Evolutionary conservation across 2,797 vertebrate genomes (phyloP).

Genomic region (Siniperca obscura): DNA sequence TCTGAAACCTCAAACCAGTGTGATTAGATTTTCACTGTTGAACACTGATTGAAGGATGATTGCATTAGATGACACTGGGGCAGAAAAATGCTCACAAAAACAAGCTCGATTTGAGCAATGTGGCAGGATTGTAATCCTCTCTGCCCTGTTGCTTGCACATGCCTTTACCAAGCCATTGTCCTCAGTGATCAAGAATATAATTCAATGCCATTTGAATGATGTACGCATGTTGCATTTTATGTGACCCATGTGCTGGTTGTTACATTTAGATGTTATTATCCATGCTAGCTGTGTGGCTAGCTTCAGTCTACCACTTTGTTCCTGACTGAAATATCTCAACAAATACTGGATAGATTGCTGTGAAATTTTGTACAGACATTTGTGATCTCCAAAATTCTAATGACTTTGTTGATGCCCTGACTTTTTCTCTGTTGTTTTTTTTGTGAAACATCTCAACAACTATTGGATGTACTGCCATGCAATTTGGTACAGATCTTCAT

Average conservation of each 20-base stretch:
- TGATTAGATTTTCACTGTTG: slow-evolving; percentile 78
- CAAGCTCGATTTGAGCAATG: slow-evolving; percentile 56
- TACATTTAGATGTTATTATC: neutral
- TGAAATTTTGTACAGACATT: neutral
- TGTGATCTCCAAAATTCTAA: no score
- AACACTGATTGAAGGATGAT: slow-evolving; percentile 79
- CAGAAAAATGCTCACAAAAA: slow-evolving; percentile 53
- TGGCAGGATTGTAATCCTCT: slow-evolving; percentile 51
- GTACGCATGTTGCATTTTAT: slow-evolving; percentile 12
- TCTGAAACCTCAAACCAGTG: slow-evolving; percentile 73
- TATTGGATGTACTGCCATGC: neutral
- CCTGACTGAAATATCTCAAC: neutral
- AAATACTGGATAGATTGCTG: neutral
- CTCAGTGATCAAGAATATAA: neutral
- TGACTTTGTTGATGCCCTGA: neutral
- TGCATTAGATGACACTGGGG: slow-evolving; percentile 69
- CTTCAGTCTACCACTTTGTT: neutral
- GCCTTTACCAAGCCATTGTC: slow-evolving; percentile 23
- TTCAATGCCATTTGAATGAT: slow-evolving; percentile 14
- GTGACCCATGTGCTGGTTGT: slow-evolving; percentile 1
- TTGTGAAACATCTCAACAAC: no score
- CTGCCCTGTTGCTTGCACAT: slow-evolving; percentile 11
- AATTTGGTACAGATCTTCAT: neutral
- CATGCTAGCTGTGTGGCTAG: neutral
- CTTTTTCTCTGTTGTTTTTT: no score